Evolutionary conservation across 2,113 vertebrate species (phyloP), one percentile per base, ranked within the genome.

Genomic region (Acrocephalus kingi): DNA sequence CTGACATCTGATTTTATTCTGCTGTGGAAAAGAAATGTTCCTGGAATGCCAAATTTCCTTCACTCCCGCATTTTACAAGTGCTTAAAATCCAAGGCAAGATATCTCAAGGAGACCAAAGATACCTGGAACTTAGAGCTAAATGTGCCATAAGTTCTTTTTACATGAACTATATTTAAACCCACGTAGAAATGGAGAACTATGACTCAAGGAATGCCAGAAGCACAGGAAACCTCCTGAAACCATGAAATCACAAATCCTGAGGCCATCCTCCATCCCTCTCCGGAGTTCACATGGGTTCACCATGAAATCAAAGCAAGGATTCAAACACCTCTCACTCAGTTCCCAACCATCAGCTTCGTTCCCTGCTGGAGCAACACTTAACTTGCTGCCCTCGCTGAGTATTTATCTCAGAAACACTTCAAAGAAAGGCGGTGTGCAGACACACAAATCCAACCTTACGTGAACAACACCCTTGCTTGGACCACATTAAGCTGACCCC

Each of bases 401-500:
- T 16, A 59, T 13, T 23, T 43, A 24, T 5, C 71, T 67, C 9
- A 4, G 18, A 31, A 91, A 59, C 8, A 52, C 0, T 9, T 19
- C 24, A 69, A 30, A 74, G 7, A 45, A 67, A 83, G 30, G 30
- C 20, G 30, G 10, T 1, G 31, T 2, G 45, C 28, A 18, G 30
- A 48, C 7, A 49, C 25, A 64, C 35, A 25, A 43, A 93, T 9
- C 51, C 78, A 63, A 21, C 12, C 27, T 69, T 1, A 62, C 0
- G 0, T 4, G 74, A 79, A 52, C 0, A 1, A 41, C 1, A 4
- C 58, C 82, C 54, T 37, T 3, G 3, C 14, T 17, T 6, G 25
- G 9, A 31, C 21, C 56, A 11, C 39, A 2, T 4, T 7, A 33
- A 48, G 41, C 48, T 6, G 49, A 67, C 3, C 67, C 52, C 45